phyloP scores from a whole-genome alignment of 37 sponge, comb jelly and placozoan genomes.

The Spongilla lacustris region DNA sequence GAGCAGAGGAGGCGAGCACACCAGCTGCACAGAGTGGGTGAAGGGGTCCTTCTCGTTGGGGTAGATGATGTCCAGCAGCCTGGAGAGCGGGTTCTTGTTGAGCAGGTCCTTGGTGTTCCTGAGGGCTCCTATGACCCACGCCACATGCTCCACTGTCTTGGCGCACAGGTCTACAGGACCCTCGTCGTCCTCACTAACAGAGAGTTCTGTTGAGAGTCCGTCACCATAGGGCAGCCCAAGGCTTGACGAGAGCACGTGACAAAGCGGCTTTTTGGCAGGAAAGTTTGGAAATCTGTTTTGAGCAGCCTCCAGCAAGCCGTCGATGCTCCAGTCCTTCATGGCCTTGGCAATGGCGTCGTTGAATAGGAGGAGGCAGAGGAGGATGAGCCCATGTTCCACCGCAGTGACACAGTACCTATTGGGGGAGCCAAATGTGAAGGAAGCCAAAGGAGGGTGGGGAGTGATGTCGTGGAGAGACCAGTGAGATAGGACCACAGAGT shows the following conservation, averaged over 20 bases:
- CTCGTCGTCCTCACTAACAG: not conserved
- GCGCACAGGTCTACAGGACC: not conserved
- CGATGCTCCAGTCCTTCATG: slow-evolving; percentile 30
- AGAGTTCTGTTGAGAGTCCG: not conserved
- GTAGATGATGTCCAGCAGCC: slow-evolving; percentile 16
- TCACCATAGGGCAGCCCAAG: not conserved
- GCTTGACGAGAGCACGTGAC: not conserved
- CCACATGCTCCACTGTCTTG: not conserved
- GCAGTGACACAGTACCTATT: slow-evolving; percentile 9
- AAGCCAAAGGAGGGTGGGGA: too few relatives aligned
- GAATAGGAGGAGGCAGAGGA: not conserved
- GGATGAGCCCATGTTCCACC: slow-evolving; percentile 13
- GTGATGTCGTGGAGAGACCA: too few relatives aligned
- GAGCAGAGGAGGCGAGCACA: not conserved
- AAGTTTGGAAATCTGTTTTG: slow-evolving; percentile 21
- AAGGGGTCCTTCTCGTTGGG: slow-evolving; percentile 1
- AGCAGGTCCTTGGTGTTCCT: slow-evolving; percentile 22
- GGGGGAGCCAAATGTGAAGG: not conserved
- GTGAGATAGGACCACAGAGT: too few relatives aligned
- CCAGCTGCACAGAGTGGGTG: not conserved
- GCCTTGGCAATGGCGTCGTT: not conserved
- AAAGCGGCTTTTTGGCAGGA: slow-evolving; percentile 13
- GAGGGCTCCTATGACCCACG: slow-evolving; percentile 28
- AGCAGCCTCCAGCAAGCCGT: slow-evolving; percentile 13
- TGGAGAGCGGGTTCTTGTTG: slow-evolving; percentile 29